Conservation (phyloP, 2,113 vertebrate species). For the Sitta europaea region DNA sequence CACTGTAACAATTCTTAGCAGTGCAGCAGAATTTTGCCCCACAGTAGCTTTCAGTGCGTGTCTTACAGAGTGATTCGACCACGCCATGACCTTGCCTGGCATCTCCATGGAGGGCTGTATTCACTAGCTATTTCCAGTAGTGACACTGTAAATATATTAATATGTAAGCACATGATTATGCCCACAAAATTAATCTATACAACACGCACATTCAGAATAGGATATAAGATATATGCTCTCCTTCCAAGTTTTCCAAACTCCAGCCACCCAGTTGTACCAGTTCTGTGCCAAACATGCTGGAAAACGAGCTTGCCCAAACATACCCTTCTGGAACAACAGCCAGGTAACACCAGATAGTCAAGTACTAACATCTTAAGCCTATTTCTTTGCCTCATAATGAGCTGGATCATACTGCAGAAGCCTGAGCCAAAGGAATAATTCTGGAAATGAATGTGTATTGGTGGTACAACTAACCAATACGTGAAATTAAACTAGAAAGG, state of each 20-base stretch:
- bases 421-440: not conserved
- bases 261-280: not conserved
- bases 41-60: not conserved
- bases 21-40: not conserved
- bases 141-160: not conserved
- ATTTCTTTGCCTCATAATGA: not conserved
- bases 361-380: not conserved
- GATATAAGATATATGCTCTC: not conserved
- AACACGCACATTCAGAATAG: not conserved
- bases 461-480: not conserved
- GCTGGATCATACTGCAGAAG: not conserved
- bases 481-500: not conserved
- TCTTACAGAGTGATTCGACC: not conserved
- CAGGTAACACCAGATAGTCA: not conserved
- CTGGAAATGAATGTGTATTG: not conserved
- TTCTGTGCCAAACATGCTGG: not conserved
- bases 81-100: not conserved
- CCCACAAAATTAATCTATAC: not conserved
- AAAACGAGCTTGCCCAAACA: not conserved
- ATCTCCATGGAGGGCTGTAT: not conserved
- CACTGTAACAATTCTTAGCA: not conserved
- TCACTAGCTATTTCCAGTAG: not conserved
- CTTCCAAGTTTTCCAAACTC: not conserved
- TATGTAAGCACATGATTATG: not conserved
- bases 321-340: not conserved